A percentile compares a stretch with the other conserved stretches of the same genome.
Conservation (phyloP, 1,140 invertebrate genomes). For the Drosophila biarmipes region DNA sequence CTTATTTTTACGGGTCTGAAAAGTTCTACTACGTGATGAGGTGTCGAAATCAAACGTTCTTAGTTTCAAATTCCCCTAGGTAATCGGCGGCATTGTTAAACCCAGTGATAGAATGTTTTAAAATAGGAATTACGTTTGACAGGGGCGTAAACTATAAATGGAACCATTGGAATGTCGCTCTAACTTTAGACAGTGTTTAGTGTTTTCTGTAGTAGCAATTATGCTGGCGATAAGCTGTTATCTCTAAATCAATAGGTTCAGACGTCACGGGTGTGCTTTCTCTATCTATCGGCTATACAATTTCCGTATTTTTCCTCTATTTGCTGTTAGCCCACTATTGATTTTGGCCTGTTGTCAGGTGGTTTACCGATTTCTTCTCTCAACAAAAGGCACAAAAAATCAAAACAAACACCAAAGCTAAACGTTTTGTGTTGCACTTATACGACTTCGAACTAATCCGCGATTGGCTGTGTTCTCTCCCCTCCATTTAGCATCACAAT, state of each 20-base stretch:
- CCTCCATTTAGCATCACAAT: slow-evolving; percentile 87
- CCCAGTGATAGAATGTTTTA: slow-evolving; percentile 31
- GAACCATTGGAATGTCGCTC: slow-evolving; percentile 25
- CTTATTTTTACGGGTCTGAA: slow-evolving; percentile 22
- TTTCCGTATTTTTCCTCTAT: slow-evolving; percentile 18
- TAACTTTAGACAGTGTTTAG: slow-evolving; percentile 30
- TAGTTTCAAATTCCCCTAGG: slow-evolving; percentile 9
- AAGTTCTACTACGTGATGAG: slow-evolving; percentile 21
- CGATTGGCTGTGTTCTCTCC: slow-evolving; percentile 26
- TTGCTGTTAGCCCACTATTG: slow-evolving; percentile 28
- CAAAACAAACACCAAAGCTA: slow-evolving; percentile 62
- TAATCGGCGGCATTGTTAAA: slow-evolving; percentile 20
- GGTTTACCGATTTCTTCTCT: slow-evolving; percentile 14
- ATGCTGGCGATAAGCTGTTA: slow-evolving; percentile 42
- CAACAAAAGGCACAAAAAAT: slow-evolving; percentile 14
- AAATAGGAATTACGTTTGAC: slow-evolving; percentile 45
- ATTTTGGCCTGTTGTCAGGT: slow-evolving; percentile 34
- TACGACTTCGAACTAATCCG: slow-evolving; percentile 41
- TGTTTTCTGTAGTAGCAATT: slow-evolving; percentile 25
- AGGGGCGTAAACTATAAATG: slow-evolving; percentile 16
- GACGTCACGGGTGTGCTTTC: slow-evolving; percentile 39
- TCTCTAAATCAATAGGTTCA: slow-evolving; percentile 28
- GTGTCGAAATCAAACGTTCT: slow-evolving; percentile 16
- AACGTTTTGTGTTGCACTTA: slow-evolving; percentile 50
- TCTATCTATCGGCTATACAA: slow-evolving; percentile 17